Percentiles rank a stretch among this genome's conserved stretches.
Evolutionary conservation across 1,140 invertebrate genomes (phyloP).

Genomic region (Megalopta genalis): DNA sequence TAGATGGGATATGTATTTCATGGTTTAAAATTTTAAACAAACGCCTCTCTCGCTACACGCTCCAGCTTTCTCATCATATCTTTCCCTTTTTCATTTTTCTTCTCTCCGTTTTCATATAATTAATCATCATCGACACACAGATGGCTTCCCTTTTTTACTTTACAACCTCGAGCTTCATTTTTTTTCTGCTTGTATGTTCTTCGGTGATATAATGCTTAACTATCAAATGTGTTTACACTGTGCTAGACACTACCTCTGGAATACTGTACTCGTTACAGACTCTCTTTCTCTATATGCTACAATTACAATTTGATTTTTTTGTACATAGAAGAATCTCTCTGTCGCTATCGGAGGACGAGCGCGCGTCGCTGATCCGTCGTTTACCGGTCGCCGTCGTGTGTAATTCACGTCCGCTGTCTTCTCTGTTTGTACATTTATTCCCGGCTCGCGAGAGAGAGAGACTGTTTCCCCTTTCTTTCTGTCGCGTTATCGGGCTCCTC

Average conservation of each 20-base stretch:
- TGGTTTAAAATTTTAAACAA: slow-evolving; percentile 54
- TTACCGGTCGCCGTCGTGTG: background rate
- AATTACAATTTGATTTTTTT: slow-evolving; percentile 77
- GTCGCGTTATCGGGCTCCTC: background rate
- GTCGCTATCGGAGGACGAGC: slow-evolving; percentile 59
- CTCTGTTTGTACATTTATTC: background rate
- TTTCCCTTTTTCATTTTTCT: slow-evolving; percentile 3
- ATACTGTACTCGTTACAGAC: slow-evolving; percentile 72
- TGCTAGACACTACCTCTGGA: slow-evolving; percentile 65
- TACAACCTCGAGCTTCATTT: slow-evolving; percentile 75
- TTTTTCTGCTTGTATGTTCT: slow-evolving; percentile 41
- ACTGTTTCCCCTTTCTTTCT: too few relatives aligned
- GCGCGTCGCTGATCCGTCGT: background rate
- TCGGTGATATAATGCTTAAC: slow-evolving; percentile 32
- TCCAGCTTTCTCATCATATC: background rate
- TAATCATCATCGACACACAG: slow-evolving; percentile 72
- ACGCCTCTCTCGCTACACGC: background rate
- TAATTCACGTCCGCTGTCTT: background rate
- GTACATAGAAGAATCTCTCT: slow-evolving; percentile 72
- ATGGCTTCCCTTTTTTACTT: slow-evolving; percentile 56
- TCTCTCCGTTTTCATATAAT: slow-evolving; percentile 35
- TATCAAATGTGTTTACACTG: slow-evolving; percentile 51
- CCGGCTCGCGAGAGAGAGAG: background rate
- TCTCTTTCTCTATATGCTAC: slow-evolving; percentile 68
- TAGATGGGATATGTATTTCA: slow-evolving; percentile 77